Base-by-base conservation (phyloP, 2,888 invertebrate species). In the Masnerella sp. region DNA sequence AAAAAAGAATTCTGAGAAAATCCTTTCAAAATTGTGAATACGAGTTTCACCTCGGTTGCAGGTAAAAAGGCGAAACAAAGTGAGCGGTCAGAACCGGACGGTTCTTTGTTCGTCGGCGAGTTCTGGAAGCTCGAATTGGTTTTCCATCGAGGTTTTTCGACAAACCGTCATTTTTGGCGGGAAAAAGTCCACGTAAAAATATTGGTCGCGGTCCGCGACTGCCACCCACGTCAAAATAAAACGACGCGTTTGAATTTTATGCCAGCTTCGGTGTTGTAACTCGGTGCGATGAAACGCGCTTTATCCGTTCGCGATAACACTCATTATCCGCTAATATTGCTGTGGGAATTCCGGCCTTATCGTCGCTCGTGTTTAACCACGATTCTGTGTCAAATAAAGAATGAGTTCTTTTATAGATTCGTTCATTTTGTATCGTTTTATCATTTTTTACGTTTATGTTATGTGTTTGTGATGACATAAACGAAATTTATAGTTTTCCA, bases 321-420 rank as follows among this genome's bases (percentile, higher is more conserved):
- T 61, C 61, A 58, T 61, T 67, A 54, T 59, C 59, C 62, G 56
- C 22, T 51, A 71, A 59, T 65, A 65, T 71, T 38, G 51, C 45
- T 65, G 64, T 62, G 64, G 43, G 58, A 71, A 59, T 65, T 65
- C 15, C 28, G 54, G 20, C 32, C 72, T 72, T 72, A 72, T 72
- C 71, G 58, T 38, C 9, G 25, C 49, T 32, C 17, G 38, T 20
- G 51, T 14, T 54, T 43, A 56, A 40, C 14, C 56, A 15, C 22
- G 49, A 18, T 56, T 70, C 40, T 54, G 40, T 61, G 34, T 15
- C 34, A 14, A 43, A 20, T 15, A 45, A 58, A 64, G 64, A 71
- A 58, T 40, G 64, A 42, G 25, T 17, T 51, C 34, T 40, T 71
- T 64, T 32, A 52, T 40, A 36, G 15, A 43, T 54, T 61, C n/a